phyloP scores from a whole-genome alignment of 2,888 invertebrate genomes.

The Barypeithes pellucidus region DNA sequence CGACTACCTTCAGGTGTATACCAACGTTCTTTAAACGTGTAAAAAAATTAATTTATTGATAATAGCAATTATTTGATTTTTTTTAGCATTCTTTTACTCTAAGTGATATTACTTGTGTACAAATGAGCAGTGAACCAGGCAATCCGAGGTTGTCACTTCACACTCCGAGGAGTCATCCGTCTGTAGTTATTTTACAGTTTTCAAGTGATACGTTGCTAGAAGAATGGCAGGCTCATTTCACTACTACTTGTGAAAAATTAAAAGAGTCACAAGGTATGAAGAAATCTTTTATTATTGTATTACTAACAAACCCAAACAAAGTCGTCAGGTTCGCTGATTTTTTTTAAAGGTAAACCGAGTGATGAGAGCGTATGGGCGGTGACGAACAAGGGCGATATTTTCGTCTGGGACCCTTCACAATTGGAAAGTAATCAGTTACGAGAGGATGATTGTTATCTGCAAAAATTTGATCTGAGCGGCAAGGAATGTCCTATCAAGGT shows the following conservation, averaged over 20 bases:
- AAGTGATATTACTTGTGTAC: conserved; percentile 84
- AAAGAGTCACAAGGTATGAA: conserved; percentile 62
- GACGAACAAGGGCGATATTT: conserved; percentile 85
- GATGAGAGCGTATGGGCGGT: conserved; percentile 85
- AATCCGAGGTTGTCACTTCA: conserved; percentile 84
- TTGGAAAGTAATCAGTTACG: conserved; percentile 73
- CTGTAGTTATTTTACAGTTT: conserved; percentile 83
- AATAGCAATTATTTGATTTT: conserved; percentile 28
- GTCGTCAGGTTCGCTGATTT: neutral
- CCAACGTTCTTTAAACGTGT: too few relatives aligned
- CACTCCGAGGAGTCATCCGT: conserved; percentile 77
- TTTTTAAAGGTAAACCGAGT: conserved; percentile 77
- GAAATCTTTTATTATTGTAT: too few relatives aligned
- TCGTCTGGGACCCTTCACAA: conserved; percentile 84
- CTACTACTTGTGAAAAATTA: conserved; percentile 73
- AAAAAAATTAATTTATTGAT: too few relatives aligned
- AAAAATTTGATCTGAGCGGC: conserved; percentile 82
- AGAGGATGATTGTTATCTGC: conserved; percentile 73
- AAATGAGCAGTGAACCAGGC: conserved; percentile 86
- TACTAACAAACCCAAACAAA: too few relatives aligned
- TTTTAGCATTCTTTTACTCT: conserved; percentile 80
- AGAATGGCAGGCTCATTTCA: conserved; percentile 90
- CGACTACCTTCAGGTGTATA: too few relatives aligned
- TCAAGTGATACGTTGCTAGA: conserved; percentile 88
- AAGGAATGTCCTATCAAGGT: conserved; percentile 71